phyloP scores from a whole-genome alignment of 2,113 vertebrate genomes.

The Orthonyx spaldingii region DNA sequence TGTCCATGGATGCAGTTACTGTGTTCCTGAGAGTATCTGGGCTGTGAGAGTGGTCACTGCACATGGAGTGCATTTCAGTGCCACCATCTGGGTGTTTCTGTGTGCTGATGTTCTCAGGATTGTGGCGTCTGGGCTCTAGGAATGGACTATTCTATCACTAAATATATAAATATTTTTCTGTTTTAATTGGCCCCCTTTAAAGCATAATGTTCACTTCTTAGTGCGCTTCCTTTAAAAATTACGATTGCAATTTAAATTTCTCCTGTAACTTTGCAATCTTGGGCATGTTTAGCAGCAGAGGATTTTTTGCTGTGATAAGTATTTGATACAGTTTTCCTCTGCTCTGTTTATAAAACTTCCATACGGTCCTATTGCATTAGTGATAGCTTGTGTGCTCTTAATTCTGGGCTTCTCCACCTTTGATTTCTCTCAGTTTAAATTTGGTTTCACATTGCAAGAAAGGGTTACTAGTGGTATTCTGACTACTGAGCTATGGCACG shows the following conservation, averaged over 20 bases:
- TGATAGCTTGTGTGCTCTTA: not conserved
- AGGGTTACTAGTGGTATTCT: not conserved
- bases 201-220: not conserved
- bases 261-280: not conserved
- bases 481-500: not conserved
- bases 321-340: not conserved
- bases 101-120: not conserved
- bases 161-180: not conserved
- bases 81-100: not conserved
- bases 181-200: not conserved
- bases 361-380: accelerated
- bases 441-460: not conserved
- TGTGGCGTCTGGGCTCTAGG: not conserved
- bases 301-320: not conserved
- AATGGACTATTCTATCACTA: not conserved
- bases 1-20: accelerated
- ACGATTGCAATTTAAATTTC: not conserved
- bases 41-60: not conserved
- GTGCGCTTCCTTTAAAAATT: not conserved
- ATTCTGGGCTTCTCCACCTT: not conserved
- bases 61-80: accelerated
- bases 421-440: not conserved
- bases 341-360: not conserved
- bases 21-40: not conserved
- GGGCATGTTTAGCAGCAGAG: not conserved